Percentiles rank a stretch among this genome's conserved stretches.
phyloP scores from a whole-genome alignment of 1,140 invertebrate species.

The Trichonephila clavipes region DNA sequence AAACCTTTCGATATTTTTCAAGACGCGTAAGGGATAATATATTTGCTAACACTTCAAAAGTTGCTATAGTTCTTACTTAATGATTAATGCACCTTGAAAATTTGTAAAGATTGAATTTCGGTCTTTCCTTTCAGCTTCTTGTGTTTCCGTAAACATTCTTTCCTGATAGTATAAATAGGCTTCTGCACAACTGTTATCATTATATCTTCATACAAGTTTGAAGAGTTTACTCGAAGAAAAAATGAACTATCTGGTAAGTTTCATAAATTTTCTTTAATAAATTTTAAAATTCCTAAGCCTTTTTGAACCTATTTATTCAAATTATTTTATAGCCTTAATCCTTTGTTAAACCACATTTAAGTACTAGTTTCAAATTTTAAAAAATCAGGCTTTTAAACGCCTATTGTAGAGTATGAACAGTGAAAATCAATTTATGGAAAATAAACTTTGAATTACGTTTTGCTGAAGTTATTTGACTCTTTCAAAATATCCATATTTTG shows the following conservation, averaged over 20 bases:
- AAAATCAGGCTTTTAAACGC: too few species aligned
- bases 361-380: too few species aligned
- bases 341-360: too few species aligned
- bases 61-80: background rate
- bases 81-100: background rate
- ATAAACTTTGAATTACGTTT: too few species aligned
- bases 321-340: too few species aligned
- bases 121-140: background rate
- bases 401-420: too few species aligned
- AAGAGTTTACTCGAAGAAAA: background rate
- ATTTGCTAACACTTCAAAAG: background rate
- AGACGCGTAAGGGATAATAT: background rate
- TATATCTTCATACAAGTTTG: background rate
- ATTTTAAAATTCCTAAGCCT: too few species aligned
- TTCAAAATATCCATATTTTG: too few species aligned
- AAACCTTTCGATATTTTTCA: background rate
- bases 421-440: too few species aligned
- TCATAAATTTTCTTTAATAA: background rate
- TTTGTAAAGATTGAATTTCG: background rate
- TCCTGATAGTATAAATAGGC: background rate
- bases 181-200: background rate
- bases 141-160: background rate
- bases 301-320: too few species aligned
- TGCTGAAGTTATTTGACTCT: too few species aligned
- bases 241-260: slow-evolving; percentile 37